phyloP scores from a whole-genome alignment of 2,888 invertebrate species.

The Pantelozetes paolii region DNA sequence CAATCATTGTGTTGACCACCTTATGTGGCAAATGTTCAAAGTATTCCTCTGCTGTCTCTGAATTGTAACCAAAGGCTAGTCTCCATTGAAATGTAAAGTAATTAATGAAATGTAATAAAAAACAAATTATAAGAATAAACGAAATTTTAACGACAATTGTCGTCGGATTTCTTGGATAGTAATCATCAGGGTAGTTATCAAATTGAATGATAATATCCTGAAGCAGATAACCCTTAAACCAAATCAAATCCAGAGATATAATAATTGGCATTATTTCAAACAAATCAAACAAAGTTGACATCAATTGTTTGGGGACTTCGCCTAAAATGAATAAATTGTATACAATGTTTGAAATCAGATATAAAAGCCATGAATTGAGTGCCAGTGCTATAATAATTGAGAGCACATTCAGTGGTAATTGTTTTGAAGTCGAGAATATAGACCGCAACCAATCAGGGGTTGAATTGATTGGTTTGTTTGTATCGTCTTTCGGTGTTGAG shows the following conservation, averaged over 20 bases:
- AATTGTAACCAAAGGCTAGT: not conserved
- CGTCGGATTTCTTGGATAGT: not conserved
- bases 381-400: not conserved
- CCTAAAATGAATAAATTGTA: not conserved
- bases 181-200: too few relatives aligned
- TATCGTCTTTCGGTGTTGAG: not conserved
- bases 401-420: not conserved
- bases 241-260: not conserved
- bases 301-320: not conserved
- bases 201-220: conserved; percentile 7
- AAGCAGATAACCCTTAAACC: not conserved
- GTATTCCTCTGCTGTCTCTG: not conserved
- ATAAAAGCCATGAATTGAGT: not conserved
- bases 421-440: not conserved
- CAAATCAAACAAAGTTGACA: not conserved
- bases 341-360: not conserved
- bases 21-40: not conserved
- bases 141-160: not conserved
- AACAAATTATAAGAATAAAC: not conserved
- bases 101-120: not conserved
- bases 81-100: conserved; percentile 1
- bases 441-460: not conserved
- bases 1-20: not conserved
- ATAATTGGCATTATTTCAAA: not conserved
- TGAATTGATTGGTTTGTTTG: not conserved